Conservation (phyloP, 2,888 invertebrate genomes). For the Melanotus villosus region DNA sequence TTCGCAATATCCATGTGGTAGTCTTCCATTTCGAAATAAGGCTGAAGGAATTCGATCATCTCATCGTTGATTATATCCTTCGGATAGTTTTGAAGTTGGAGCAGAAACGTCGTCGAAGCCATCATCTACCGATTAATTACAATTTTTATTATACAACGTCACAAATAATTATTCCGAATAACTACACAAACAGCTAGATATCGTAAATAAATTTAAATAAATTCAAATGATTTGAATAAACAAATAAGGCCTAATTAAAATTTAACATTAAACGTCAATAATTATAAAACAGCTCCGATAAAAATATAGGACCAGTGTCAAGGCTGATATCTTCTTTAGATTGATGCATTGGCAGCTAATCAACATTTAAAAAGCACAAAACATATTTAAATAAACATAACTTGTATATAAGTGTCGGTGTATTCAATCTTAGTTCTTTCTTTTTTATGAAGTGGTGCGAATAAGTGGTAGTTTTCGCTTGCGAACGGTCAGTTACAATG, state of each 20-base stretch:
- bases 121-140: slow-evolving; percentile 83
- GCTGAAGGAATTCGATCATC: slow-evolving; percentile 93
- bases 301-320: slow-evolving; percentile 37
- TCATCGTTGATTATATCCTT: slow-evolving; percentile 98
- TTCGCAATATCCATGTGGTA: slow-evolving; percentile 98
- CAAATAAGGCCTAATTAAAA: too few species aligned
- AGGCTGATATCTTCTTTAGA: not conserved
- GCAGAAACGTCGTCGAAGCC: slow-evolving; percentile 93
- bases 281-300: not conserved
- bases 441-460: not conserved
- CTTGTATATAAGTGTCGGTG: not conserved
- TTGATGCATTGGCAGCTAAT: not conserved
- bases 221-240: too few species aligned
- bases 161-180: too few species aligned
- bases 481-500: not conserved
- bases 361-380: not conserved
- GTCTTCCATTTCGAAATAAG: slow-evolving; percentile 96
- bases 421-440: not conserved
- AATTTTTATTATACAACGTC: too few species aligned
- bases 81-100: slow-evolving; percentile 94
- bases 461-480: not conserved
- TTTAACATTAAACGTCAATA: not conserved
- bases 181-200: too few species aligned
- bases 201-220: too few species aligned
- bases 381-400: not conserved